Evolutionary conservation across 2,888 invertebrate genomes (phyloP).

Genomic region (Hermaeophaga mercurialis): DNA sequence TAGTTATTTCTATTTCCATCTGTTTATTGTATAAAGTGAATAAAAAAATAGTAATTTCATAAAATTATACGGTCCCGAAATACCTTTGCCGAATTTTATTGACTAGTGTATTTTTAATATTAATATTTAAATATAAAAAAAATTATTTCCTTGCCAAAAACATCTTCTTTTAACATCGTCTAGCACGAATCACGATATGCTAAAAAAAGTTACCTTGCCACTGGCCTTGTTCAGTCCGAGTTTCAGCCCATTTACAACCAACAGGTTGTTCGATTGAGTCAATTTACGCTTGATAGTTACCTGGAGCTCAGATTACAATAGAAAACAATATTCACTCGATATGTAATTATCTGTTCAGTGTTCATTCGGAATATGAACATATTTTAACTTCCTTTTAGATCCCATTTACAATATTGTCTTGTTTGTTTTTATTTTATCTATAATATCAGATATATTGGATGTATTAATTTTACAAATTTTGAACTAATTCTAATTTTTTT

Average conservation of each 20-base stretch:
- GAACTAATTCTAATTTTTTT: no score
- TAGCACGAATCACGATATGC: slow-evolving; percentile 12
- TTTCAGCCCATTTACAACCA: slow-evolving; percentile 19
- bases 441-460: no score
- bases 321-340: slow-evolving; percentile 31
- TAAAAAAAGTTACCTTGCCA: slow-evolving; percentile 18
- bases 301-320: slow-evolving; percentile 35
- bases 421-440: not conserved
- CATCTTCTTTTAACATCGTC: not conserved
- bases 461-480: no score
- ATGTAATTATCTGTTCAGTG: slow-evolving; percentile 13
- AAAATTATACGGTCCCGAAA: no score
- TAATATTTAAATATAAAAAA: no score
- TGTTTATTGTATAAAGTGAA: no score
- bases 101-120: no score
- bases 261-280: slow-evolving; percentile 43
- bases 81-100: no score
- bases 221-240: slow-evolving; percentile 24
- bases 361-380: not conserved
- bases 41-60: no score
- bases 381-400: not conserved
- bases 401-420: not conserved
- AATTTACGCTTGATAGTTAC: slow-evolving; percentile 41
- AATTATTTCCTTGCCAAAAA: slow-evolving; percentile 2
- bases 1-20: no score